phyloP scores from a whole-genome alignment of 2,113 vertebrate genomes.

The Phylloscopus trochilus region DNA sequence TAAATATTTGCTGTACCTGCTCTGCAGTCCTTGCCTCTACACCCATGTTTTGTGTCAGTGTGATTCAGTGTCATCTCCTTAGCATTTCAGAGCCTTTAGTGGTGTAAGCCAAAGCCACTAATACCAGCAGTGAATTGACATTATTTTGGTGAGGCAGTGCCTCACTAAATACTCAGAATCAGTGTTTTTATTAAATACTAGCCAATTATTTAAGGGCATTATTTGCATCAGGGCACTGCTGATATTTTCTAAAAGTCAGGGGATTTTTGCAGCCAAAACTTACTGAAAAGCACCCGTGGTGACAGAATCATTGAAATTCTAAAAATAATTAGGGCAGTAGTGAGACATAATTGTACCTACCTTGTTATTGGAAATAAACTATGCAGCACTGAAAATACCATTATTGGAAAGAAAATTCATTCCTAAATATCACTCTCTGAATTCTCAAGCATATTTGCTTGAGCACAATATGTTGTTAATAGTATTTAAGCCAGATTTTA shows the following conservation, averaged over 20 bases:
- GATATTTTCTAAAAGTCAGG: background rate
- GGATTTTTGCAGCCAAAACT: background rate
- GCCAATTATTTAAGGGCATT: background rate
- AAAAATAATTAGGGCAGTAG: background rate
- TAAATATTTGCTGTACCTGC: background rate
- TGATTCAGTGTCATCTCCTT: background rate
- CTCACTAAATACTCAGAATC: background rate
- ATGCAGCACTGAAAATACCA: background rate
- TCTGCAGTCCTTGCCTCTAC: background rate
- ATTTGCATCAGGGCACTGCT: background rate
- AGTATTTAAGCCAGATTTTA: background rate
- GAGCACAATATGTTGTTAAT: background rate
- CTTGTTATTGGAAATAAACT: background rate
- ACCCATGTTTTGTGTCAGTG: background rate
- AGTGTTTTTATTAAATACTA: background rate
- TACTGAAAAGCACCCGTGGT: background rate
- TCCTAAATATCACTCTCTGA: background rate
- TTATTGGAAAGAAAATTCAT: background rate
- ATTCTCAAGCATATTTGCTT: background rate
- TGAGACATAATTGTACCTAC: background rate
- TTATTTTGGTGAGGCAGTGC: background rate
- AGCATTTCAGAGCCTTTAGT: background rate
- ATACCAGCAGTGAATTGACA: background rate
- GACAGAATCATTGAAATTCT: background rate
- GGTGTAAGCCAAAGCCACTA: background rate